Conservation (phyloP, 1,140 invertebrate species). For the Apis florea region DNA sequence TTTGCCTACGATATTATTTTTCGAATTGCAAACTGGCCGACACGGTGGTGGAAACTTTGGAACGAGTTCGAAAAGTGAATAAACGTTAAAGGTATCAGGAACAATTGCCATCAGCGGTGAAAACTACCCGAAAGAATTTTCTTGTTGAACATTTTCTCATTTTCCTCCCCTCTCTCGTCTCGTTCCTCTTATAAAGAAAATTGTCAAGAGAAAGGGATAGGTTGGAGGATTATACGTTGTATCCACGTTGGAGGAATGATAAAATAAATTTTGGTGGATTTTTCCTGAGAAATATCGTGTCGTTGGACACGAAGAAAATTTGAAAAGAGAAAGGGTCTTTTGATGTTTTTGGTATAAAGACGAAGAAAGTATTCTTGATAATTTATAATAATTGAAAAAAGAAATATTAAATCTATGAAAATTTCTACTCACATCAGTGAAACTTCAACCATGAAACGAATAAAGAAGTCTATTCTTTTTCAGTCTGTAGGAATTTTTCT, state of each 20-base stretch:
- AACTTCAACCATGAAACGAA: background rate
- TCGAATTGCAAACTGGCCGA: constrained; percentile 52
- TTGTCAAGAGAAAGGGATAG: no score
- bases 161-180: background rate
- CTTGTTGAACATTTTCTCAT: background rate
- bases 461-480: background rate
- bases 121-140: background rate
- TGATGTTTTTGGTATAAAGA: no score
- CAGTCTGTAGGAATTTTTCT: background rate
- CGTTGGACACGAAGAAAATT: no score
- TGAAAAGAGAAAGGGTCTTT: no score
- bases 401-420: background rate
- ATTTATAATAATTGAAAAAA: background rate
- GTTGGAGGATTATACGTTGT: background rate
- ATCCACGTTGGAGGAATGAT: background rate
- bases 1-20: constrained; percentile 59
- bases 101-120: background rate
- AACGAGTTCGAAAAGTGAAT: constrained; percentile 57
- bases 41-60: constrained; percentile 43
- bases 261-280: background rate
- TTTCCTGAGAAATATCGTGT: background rate
- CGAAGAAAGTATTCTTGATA: no score
- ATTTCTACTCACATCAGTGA: background rate
- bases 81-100: constrained; percentile 19
- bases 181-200: no score